Conservation (phyloP, 2,113 vertebrate genomes). For the Scomber colias region DNA sequence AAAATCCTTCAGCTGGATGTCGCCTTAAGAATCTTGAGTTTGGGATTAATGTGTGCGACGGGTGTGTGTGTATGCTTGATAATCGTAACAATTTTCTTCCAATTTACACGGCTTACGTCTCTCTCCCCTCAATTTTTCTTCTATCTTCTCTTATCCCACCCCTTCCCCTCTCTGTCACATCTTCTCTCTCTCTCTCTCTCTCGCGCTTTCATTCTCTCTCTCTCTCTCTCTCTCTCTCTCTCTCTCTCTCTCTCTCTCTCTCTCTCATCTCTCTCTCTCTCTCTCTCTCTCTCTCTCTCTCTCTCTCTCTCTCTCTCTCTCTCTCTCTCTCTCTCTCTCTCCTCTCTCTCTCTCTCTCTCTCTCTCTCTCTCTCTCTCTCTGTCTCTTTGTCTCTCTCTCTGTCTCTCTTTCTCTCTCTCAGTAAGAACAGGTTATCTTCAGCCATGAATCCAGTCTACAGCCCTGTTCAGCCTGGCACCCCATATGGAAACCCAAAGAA, state of each 20-base stretch:
- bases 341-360: background rate
- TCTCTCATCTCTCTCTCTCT: background rate
- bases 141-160: conserved; percentile 32
- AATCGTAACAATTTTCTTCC: conserved; percentile 50
- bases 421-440: conserved; percentile 92
- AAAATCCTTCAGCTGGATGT: conserved; percentile 55
- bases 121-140: conserved; percentile 34
- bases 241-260: background rate
- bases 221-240: too few relatives aligned
- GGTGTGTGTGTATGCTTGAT: conserved; percentile 29
- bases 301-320: background rate
- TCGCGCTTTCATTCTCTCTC: background rate
- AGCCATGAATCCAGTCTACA: conserved; percentile 99
- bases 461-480: conserved; percentile 96
- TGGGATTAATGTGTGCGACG: conserved; percentile 43
- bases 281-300: background rate
- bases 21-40: conserved; percentile 39
- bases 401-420: conserved; percentile 65
- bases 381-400: conserved; percentile 25
- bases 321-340: too few relatives aligned
- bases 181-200: background rate
- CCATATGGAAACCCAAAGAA: conserved; percentile 98
- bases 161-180: background rate
- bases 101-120: conserved; percentile 46
- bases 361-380: background rate